Conservation (phyloP, 1,140 invertebrate species). For the Mamestra configurata region DNA sequence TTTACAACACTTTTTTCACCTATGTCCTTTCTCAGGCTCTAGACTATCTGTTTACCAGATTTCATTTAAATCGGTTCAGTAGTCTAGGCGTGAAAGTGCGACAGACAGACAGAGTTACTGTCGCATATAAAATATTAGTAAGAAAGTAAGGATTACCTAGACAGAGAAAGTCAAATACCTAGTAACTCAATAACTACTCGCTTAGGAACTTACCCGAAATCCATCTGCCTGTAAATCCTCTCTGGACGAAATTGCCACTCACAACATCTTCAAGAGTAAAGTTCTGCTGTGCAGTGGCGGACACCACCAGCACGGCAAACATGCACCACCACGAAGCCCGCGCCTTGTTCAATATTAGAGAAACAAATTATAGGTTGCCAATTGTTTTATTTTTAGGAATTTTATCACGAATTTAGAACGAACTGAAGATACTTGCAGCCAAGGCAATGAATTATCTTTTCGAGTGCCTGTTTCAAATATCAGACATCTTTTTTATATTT, state of each 20-base stretch:
- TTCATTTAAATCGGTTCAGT: no score
- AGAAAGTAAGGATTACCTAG: no score
- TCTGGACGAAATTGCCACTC: slow-evolving; percentile 72
- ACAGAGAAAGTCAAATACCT: no score
- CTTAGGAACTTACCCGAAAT: slow-evolving; percentile 76
- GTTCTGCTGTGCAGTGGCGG: slow-evolving; percentile 67
- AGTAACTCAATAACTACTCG: no score
- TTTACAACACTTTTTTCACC: no score
- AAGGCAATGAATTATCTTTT: background rate
- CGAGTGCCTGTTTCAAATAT: background rate
- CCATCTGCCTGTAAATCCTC: slow-evolving; percentile 83
- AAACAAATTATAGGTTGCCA: background rate
- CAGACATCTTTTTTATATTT: background rate
- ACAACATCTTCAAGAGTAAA: slow-evolving; percentile 77
- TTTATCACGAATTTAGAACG: background rate
- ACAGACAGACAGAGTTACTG: no score
- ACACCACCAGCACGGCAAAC: slow-evolving; percentile 60
- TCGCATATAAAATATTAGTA: no score
- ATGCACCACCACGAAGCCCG: slow-evolving; percentile 64
- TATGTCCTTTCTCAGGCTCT: no score
- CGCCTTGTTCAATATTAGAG: slow-evolving; percentile 57
- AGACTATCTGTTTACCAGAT: no score
- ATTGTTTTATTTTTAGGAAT: no score
- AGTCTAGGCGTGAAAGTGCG: no score
- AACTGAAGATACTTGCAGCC: background rate